phyloP scores from a whole-genome alignment of 1,140 invertebrate species.

The Trichoplusia ni region DNA sequence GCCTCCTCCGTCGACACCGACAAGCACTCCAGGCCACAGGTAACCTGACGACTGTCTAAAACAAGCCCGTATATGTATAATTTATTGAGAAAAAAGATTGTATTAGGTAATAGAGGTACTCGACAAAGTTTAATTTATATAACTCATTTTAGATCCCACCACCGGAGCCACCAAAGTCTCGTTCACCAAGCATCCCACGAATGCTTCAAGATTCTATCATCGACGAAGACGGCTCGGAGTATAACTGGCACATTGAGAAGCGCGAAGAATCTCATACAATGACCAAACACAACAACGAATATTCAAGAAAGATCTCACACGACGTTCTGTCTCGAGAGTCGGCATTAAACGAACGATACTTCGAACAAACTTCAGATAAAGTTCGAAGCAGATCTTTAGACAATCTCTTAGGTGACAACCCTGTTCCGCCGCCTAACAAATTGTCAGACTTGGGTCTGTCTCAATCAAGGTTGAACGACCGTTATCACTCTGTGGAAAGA shows the following conservation, averaged over 20 bases:
- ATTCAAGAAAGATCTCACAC: slow-evolving; percentile 86
- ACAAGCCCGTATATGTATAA: too few relatives aligned
- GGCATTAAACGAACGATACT: slow-evolving; percentile 93
- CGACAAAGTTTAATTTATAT: not conserved
- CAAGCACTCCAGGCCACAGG: slow-evolving; percentile 60
- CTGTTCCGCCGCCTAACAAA: slow-evolving; percentile 79
- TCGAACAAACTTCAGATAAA: slow-evolving; percentile 88
- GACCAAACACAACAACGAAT: slow-evolving; percentile 59
- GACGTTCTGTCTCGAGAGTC: slow-evolving; percentile 91
- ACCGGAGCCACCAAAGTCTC: slow-evolving; percentile 81
- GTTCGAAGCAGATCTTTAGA: slow-evolving; percentile 91
- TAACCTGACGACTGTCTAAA: slow-evolving; percentile 29
- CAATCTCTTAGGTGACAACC: slow-evolving; percentile 86
- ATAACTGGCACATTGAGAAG: slow-evolving; percentile 73
- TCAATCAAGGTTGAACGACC: slow-evolving; percentile 91
- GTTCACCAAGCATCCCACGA: slow-evolving; percentile 73
- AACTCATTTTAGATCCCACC: slow-evolving; percentile 75
- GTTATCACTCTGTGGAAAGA: slow-evolving; percentile 92
- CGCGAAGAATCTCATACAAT: slow-evolving; percentile 59
- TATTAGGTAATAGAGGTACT: too few relatives aligned
- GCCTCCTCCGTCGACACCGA: slow-evolving; percentile 69
- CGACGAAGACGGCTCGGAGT: slow-evolving; percentile 70
- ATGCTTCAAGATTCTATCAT: slow-evolving; percentile 76
- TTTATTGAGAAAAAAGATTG: too few relatives aligned
- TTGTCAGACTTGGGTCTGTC: slow-evolving; percentile 89